A percentile compares a stretch with the other conserved stretches of the same genome.
phyloP scores from a whole-genome alignment of 2,888 invertebrate species.

The Entomobrya multifasciata region DNA sequence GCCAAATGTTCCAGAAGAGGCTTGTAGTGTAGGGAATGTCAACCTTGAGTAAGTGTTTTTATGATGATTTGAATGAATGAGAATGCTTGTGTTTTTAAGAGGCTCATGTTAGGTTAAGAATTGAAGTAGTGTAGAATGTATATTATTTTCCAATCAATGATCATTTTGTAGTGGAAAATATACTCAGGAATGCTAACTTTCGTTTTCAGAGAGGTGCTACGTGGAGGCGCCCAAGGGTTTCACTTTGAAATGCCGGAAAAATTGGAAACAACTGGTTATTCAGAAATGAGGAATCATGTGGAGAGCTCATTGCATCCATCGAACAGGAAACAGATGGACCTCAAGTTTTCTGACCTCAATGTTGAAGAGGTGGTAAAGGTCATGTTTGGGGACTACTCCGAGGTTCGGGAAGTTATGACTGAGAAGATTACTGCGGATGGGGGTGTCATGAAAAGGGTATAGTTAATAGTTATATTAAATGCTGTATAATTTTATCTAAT shows the following conservation, averaged over 20 bases:
- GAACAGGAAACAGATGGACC: not conserved
- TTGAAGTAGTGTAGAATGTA: too few relatives aligned
- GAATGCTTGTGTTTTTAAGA: too few relatives aligned
- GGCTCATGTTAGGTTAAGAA: too few relatives aligned
- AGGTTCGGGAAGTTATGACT: slow-evolving; percentile 29
- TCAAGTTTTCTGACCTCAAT: not conserved
- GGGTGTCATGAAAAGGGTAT: slow-evolving; percentile 53
- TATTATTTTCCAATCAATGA: too few relatives aligned
- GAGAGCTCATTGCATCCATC: not conserved
- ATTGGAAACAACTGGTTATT: not conserved
- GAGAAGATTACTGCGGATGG: not conserved
- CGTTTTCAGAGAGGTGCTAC: not conserved
- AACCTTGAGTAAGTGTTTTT: not conserved
- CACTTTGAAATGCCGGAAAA: not conserved
- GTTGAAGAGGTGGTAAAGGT: not conserved
- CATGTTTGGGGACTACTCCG: slow-evolving; percentile 45
- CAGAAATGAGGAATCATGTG: not conserved
- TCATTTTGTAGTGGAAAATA: too few relatives aligned
- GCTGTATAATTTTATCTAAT: too few relatives aligned
- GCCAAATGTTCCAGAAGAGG: not conserved
- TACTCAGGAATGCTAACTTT: too few relatives aligned
- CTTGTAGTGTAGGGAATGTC: not conserved
- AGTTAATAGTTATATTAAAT: too few relatives aligned
- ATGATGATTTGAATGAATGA: not conserved
- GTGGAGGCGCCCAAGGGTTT: not conserved